A percentile compares a stretch with the other conserved stretches of the same genome.
Conservation (phyloP, 1,140 invertebrate species). For the Drosophila saltans region DNA sequence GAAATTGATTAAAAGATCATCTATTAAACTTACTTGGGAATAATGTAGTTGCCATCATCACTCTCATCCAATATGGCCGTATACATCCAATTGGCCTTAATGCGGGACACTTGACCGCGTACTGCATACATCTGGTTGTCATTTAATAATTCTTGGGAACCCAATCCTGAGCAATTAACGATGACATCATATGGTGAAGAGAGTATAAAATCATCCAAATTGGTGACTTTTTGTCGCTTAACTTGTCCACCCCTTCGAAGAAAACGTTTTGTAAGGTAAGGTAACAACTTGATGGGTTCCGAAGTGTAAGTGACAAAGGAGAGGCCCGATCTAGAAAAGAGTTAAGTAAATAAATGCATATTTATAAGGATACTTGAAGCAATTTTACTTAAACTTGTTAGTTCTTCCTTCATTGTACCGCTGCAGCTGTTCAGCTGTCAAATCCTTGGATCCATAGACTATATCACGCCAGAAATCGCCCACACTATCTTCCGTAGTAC, state of each 20-base stretch:
- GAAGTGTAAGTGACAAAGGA: slow-evolving; percentile 87
- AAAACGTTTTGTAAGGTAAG: slow-evolving; percentile 86
- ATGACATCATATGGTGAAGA: slow-evolving; percentile 86
- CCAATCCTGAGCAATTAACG: slow-evolving; percentile 89
- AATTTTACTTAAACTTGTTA: slow-evolving; percentile 84
- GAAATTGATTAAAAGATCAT: no score
- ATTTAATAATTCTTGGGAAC: slow-evolving; percentile 85
- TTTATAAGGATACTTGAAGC: background rate
- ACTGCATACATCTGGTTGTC: slow-evolving; percentile 86
- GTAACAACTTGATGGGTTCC: slow-evolving; percentile 86
- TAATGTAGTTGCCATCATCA: slow-evolving; percentile 87
- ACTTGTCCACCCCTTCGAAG: slow-evolving; percentile 84
- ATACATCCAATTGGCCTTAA: slow-evolving; percentile 87
- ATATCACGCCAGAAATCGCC: slow-evolving; percentile 84
- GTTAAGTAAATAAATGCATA: no score
- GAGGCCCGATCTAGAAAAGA: slow-evolving; percentile 84
- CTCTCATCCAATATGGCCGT: slow-evolving; percentile 85
- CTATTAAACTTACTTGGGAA: slow-evolving; percentile 87
- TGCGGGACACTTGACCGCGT: slow-evolving; percentile 88
- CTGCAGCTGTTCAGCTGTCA: slow-evolving; percentile 84
- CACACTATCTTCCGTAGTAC: slow-evolving; percentile 55
- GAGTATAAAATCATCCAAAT: slow-evolving; percentile 84
- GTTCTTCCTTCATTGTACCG: slow-evolving; percentile 83
- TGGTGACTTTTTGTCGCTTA: slow-evolving; percentile 83
- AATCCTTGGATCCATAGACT: slow-evolving; percentile 85